These are phyloP conservation scores for Strigamia transsilvanica DNA, from an alignment of 2,888 invertebrate species.

Conservation along the genomic window DNA sequence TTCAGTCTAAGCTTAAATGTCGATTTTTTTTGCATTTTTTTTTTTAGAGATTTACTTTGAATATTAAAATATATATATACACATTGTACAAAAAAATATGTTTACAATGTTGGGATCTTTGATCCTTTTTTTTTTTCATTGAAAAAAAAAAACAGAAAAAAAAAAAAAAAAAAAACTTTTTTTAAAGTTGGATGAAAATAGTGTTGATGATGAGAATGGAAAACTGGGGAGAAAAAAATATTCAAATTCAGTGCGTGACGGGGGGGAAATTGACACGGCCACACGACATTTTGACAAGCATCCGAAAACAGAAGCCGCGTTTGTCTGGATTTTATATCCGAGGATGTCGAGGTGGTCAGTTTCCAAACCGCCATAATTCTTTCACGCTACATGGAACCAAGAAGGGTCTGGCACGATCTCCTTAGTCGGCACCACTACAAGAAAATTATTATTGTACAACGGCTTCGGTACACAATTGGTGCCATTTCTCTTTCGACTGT, in stretches of 20 bases:
- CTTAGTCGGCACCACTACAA: slow-evolving; percentile 25
- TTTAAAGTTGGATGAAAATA: neutral
- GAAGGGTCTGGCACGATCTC: slow-evolving; percentile 4
- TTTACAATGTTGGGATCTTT: too few species aligned
- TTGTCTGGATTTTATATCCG: slow-evolving; percentile 16
- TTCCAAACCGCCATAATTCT: slow-evolving; percentile 1
- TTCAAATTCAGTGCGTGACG: slow-evolving; percentile 15
- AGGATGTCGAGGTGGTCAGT: slow-evolving; percentile 22
- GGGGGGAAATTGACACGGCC: neutral
- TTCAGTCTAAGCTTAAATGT: neutral
- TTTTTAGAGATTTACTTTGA: neutral
- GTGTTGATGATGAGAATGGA: neutral
- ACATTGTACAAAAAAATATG: too few species aligned
- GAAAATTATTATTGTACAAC: slow-evolving; percentile 35
- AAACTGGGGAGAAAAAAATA: neutral
- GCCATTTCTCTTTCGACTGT: slow-evolving; percentile 16
- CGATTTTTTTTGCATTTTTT: slow-evolving; percentile 3
- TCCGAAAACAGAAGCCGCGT: neutral
- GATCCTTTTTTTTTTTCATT: too few species aligned
- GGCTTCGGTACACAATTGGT: slow-evolving; percentile 23
- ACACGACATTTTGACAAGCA: slow-evolving; percentile 18
- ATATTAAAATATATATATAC: neutral
- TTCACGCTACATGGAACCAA: slow-evolving; percentile 22
- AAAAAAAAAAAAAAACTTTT: neutral
- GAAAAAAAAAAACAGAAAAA: neutral